Conservation (phyloP, 1,140 invertebrate genomes). For the Gryon sp. region DNA sequence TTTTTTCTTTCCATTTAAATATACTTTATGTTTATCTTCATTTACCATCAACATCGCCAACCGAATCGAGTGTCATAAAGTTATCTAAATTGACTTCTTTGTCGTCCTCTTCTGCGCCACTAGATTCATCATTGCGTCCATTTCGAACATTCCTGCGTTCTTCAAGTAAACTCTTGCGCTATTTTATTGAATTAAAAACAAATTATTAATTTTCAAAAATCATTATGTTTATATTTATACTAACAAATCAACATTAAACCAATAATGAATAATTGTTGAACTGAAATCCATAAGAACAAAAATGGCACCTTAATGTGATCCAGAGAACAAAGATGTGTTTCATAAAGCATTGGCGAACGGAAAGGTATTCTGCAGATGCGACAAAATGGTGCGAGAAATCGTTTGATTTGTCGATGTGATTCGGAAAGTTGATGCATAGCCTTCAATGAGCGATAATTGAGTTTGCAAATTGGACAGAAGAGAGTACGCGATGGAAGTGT, state of each 20-base stretch:
- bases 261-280: background rate
- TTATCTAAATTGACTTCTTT: conserved; percentile 89
- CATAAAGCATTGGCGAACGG: conserved; percentile 89
- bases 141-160: conserved; percentile 72
- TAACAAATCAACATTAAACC: no score
- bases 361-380: conserved; percentile 86
- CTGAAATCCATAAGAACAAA: no score
- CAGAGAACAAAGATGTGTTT: conserved; percentile 88
- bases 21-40: no score
- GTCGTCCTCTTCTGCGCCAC: conserved; percentile 83
- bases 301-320: conserved; percentile 90
- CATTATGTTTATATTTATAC: no score
- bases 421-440: conserved; percentile 87
- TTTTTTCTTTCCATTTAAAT: no score
- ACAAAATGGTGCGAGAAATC: conserved; percentile 89
- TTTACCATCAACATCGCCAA: conserved; percentile 89
- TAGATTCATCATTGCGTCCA: conserved; percentile 77
- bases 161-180: conserved; percentile 73
- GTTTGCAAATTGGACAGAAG: conserved; percentile 88
- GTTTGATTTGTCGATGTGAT: conserved; percentile 88
- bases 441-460: conserved; percentile 88
- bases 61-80: conserved; percentile 90
- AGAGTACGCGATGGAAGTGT: conserved; percentile 82
- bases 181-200: no score
- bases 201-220: no score